Conservation (phyloP, 2,797 vertebrate species). For the Ctenosaura bakeri region DNA sequence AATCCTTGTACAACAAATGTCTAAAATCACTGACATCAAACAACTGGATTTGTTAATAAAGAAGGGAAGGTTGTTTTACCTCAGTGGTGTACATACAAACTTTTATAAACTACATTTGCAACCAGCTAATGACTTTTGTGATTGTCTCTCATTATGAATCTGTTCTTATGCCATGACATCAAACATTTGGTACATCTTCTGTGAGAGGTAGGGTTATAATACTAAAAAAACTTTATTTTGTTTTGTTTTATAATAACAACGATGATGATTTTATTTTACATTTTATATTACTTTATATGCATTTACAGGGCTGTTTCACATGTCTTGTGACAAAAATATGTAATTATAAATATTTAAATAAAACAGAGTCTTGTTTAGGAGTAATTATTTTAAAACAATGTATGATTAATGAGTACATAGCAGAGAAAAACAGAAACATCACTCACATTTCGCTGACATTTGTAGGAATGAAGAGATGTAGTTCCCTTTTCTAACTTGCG, state of each 20-base stretch:
- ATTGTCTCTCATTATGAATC: not conserved
- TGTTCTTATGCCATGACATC: not conserved
- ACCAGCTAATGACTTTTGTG: not conserved
- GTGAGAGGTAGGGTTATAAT: not conserved
- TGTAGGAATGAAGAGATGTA: slow-evolving; percentile 22
- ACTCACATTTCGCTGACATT: slow-evolving; percentile 75
- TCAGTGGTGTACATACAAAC: too few relatives aligned
- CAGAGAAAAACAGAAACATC: slow-evolving; percentile 50
- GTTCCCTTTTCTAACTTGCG: slow-evolving; percentile 49
- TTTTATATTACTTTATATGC: too few relatives aligned
- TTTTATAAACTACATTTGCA: not conserved
- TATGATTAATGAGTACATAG: slow-evolving; percentile 34
- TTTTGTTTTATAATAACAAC: too few relatives aligned
- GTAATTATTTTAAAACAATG: slow-evolving; percentile 22
- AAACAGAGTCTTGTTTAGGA: not conserved
- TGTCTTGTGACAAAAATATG: not conserved
- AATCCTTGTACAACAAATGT: not conserved
- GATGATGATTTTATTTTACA: too few relatives aligned
- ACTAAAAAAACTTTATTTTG: not conserved
- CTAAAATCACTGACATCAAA: not conserved
- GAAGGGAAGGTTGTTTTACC: not conserved
- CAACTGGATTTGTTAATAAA: not conserved
- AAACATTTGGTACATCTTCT: not conserved
- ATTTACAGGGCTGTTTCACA: not conserved
- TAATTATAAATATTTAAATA: not conserved